Base-by-base conservation (phyloP, 2,888 invertebrate species). In the Anodontia alba region DNA sequence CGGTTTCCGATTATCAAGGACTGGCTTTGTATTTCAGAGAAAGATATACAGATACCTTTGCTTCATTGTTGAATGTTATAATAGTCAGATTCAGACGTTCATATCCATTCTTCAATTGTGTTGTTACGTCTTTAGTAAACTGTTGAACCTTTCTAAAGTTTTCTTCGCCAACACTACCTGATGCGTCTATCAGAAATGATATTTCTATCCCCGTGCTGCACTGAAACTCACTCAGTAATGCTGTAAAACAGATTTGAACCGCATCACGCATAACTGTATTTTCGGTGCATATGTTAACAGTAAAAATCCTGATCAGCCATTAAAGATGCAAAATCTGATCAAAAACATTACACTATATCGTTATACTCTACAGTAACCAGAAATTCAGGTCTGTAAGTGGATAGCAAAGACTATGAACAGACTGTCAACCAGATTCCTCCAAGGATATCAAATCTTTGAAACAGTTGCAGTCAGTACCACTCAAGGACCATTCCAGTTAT, bases 151-250 rank as follows among this genome's bases (percentile, higher is more conserved):
- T 72, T 43, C 77, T 51, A 57, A 86, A 88, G 72, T 86, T 86
- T 0, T 70, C 74, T n/a, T 70, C 80, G 10, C 86, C 84, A 31
- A 88, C 83, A 67, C 88, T 88, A 57, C 86, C 84, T 1, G 91
- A 91, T 1, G 89, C 75, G 76, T 91, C 91, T 51, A 91, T 76
- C 12, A 90, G 83, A 57, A 91, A 87, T 20, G 87, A 85, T 0
- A 90, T 67, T 46, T 85, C 85, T 10, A 82, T 82, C 7, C 76
- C 70, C 0, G 70, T 69, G 36, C 80, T 81, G 46, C 84, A 84
- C 20, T 77, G 46, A 23, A 62, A 62, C 2, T 33, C 62, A 29
- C 29, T 20, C 17, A 10, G 26, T 7, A n/a, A 29, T 54, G 20
- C 54, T 54, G 54, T 26, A 8, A 54, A 54, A 54, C 7, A 54